Evolutionary conservation across 2,888 invertebrate species (phyloP).

Genomic region (Anaspis maculata): DNA sequence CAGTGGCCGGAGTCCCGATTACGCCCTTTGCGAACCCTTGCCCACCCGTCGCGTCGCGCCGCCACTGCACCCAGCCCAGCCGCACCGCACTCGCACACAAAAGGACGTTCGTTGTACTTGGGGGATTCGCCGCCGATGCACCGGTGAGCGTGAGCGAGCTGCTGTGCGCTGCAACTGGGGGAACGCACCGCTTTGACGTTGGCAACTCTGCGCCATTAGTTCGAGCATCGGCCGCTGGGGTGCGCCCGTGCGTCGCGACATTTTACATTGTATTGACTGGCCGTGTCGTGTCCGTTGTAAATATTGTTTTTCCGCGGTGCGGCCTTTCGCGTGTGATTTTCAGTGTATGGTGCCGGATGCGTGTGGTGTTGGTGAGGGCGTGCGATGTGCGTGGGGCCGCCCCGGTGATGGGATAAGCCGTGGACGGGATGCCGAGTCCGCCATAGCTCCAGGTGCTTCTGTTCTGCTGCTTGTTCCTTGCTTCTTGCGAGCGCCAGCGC

Average conservation of each 20-base stretch:
- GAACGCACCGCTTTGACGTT: no score
- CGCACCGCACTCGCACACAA: not conserved
- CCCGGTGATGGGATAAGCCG: conserved; percentile 49
- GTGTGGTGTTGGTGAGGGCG: conserved; percentile 27
- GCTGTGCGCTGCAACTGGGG: no score
- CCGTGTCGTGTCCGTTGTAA: conserved; percentile 54
- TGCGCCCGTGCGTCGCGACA: conserved; percentile 57
- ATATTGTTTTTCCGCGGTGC: conserved; percentile 47
- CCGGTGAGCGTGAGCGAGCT: not conserved
- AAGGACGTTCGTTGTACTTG: not conserved
- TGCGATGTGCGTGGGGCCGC: conserved; percentile 29
- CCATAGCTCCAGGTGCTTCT: conserved; percentile 45
- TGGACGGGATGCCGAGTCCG: conserved; percentile 47
- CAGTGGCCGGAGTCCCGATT: no score
- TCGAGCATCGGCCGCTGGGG: conserved; percentile 20
- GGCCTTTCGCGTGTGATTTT: conserved; percentile 41
- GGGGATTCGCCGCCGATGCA: not conserved
- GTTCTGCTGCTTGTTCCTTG: conserved; percentile 25
- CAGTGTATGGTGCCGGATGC: conserved; percentile 34
- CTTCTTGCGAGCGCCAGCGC: no score
- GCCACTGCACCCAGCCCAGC: no score
- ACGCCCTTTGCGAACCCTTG: no score
- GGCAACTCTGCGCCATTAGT: no score
- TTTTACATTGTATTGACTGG: conserved; percentile 67
- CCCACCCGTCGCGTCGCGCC: no score